Evolutionary conservation across 2,888 invertebrate species (phyloP), one percentile per base, ranked within the genome.

Genomic region (Torymus tubicola): DNA sequence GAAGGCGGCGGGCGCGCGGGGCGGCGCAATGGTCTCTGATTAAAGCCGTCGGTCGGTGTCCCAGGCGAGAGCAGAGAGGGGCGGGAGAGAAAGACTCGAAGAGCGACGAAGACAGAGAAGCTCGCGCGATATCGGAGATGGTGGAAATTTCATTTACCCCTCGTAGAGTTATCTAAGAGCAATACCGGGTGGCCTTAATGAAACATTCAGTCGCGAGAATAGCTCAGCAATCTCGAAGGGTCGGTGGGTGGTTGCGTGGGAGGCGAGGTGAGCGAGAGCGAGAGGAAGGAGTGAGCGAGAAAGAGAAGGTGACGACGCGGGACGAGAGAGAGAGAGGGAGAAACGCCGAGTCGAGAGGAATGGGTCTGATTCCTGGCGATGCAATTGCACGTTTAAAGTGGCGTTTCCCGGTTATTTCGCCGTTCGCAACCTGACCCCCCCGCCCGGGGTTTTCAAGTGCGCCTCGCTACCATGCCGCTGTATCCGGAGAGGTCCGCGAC

Each of bases 101-200:
- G 81, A 80, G 42, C 64, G 55, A 63, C 74, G 71, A 81, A 74
- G 82, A 73, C 80, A 80, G 84, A 73, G 78, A 68, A 79, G 81
- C 82, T 81, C 80, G 82, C 81, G 84, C 88, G 90, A 90, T 90
- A 90, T 90, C 90, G 90, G 89, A 90, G 90, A 90, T 89, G 89
- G 89, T 89, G 89, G 89, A 90, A 90, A 90, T 90, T 90, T 90
- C 90, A 90, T 90, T 90, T 90, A 90, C 90, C 90, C 89, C 90
- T 89, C 90, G 89, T 88, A 90, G 90, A 90, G 90, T 90, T 90
- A 90, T 90, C 90, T 90, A 90, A 90, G 90, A 90, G 90, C 90
- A 90, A 90, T 90, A 90, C 90, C 90, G 90, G 90, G 89, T 90
- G 89, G 90, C 89, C 88, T 90, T 90, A 90, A 90, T 90, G 90